A percentile compares a stretch with the other conserved stretches of the same genome.
Conservation (phyloP, 2,888 invertebrate species). For the Lypha dubia region DNA sequence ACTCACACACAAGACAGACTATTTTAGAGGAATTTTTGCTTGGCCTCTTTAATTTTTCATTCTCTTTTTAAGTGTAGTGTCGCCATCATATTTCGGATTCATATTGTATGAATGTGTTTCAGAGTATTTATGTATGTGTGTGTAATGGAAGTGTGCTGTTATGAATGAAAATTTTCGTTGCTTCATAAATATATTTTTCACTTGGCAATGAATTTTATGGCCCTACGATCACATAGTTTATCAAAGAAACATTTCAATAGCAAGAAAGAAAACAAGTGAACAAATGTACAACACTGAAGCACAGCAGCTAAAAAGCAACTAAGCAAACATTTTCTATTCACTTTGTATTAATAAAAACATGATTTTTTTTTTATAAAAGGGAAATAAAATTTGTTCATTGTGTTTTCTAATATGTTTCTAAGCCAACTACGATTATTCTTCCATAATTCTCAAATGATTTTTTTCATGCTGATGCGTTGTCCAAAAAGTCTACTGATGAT, state of each 20-base stretch:
- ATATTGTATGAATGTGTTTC: neutral
- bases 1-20: constrained; percentile 31
- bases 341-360: no score
- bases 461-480: no score
- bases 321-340: neutral
- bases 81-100: neutral
- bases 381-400: no score
- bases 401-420: no score
- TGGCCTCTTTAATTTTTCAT: constrained; percentile 6
- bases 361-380: neutral
- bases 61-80: constrained; percentile 21
- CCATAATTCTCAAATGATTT: no score
- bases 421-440: no score
- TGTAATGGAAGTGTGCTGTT: constrained; percentile 21
- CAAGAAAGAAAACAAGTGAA: constrained; percentile 4
- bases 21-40: constrained; percentile 31
- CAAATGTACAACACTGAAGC: neutral
- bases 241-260: constrained; percentile 1
- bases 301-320: neutral
- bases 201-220: constrained; percentile 71
- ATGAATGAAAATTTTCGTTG: constrained; percentile 69
- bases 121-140: neutral
- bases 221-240: constrained; percentile 31
- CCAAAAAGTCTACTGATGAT: no score
- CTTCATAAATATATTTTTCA: constrained; percentile 67